Evolutionary conservation across 2,888 invertebrate genomes (phyloP).

Genomic region (Chalcis sispes): DNA sequence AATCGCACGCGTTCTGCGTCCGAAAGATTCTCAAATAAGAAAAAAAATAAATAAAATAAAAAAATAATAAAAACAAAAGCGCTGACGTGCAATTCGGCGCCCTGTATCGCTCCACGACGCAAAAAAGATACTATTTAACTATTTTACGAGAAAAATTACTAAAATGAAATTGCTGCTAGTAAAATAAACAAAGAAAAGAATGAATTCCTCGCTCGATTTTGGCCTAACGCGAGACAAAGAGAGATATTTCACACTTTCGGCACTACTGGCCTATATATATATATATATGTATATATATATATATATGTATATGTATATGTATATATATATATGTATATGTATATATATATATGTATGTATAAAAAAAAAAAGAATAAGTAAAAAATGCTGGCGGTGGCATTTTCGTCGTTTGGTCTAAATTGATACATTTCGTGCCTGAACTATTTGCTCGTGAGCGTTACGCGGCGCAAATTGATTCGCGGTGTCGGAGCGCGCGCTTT

Average conservation of each 20-base stretch:
- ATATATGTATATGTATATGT: conserved; percentile 29
- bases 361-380: conserved; percentile 26
- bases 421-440: conserved; percentile 61
- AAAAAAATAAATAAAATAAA: conserved; percentile 17
- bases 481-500: conserved; percentile 23
- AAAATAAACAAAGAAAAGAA: conserved; percentile 58
- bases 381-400: conserved; percentile 50
- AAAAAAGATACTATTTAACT: conserved; percentile 59
- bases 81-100: conserved; percentile 6
- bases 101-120: conserved; percentile 36
- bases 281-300: conserved; percentile 34
- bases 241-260: conserved; percentile 59
- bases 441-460: conserved; percentile 39
- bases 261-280: conserved; percentile 58
- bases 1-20: conserved; percentile 57
- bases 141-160: conserved; percentile 56
- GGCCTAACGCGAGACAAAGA: conserved; percentile 62
- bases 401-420: conserved; percentile 63
- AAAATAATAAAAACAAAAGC: conserved; percentile 5
- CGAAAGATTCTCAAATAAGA: conserved; percentile 40
- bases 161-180: conserved; percentile 58
- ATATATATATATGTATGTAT: conserved; percentile 39
- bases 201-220: conserved; percentile 63
- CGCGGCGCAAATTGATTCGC: conserved; percentile 24
- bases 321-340: conserved; percentile 35